phyloP scores from a whole-genome alignment of 2,113 vertebrate species.

The Acrocephalus arundinaceus region DNA sequence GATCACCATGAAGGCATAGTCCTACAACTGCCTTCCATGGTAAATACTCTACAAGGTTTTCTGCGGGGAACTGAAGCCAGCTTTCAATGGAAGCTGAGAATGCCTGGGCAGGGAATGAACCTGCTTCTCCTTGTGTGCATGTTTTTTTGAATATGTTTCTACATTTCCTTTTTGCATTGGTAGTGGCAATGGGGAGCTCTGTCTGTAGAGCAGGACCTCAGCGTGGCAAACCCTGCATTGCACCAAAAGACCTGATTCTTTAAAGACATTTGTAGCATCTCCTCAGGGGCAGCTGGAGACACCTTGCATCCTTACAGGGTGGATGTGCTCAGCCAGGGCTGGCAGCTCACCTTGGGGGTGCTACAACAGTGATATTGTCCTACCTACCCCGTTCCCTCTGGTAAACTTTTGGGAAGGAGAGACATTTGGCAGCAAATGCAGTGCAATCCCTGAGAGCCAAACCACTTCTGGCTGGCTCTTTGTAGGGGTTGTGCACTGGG shows the following conservation, averaged over 20 bases:
- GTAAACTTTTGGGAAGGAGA: background rate
- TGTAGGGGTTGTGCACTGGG: background rate
- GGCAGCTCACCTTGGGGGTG: background rate
- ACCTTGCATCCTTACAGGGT: background rate
- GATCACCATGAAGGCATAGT: background rate
- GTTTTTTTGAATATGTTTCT: background rate
- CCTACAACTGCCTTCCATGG: background rate
- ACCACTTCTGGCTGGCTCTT: background rate
- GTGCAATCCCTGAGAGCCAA: background rate
- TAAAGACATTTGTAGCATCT: background rate
- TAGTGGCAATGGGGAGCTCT: background rate
- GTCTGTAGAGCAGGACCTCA: background rate
- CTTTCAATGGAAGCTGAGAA: background rate
- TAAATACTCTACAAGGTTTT: background rate
- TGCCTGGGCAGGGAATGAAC: background rate
- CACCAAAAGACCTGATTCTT: background rate
- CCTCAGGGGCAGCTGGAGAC: background rate
- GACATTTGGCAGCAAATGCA: background rate
- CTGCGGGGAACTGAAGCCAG: background rate
- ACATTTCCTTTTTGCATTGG: background rate
- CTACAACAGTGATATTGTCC: background rate
- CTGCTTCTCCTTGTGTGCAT: rapidly evolving
- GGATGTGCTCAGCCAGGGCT: background rate
- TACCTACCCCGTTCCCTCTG: background rate
- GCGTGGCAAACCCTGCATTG: background rate